Conservation (phyloP, 2,888 invertebrate genomes). For the Lamellibrachia satsuma region DNA sequence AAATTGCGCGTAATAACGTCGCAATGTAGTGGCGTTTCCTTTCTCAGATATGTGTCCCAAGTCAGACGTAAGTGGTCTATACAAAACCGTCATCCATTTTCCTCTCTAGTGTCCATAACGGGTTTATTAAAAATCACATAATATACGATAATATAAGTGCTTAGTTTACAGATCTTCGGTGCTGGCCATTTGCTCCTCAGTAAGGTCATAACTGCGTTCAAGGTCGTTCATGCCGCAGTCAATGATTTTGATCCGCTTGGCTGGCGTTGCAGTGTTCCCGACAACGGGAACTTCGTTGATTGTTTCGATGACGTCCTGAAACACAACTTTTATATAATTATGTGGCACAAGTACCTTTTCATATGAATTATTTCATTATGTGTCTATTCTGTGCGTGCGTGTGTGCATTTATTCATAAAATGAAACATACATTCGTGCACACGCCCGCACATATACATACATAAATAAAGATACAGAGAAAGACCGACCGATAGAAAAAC, state of each 20-base stretch:
- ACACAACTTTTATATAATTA: not conserved
- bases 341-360: too few species aligned
- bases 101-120: not conserved
- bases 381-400: too few species aligned
- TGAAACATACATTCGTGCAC: too few species aligned
- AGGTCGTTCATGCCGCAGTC: constrained; percentile 56
- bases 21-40: not conserved
- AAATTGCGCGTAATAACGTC: not conserved
- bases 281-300: constrained; percentile 55
- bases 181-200: constrained; percentile 46
- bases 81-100: not conserved
- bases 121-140: not conserved
- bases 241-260: constrained; percentile 52
- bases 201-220: constrained; percentile 55
- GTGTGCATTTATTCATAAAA: too few species aligned
- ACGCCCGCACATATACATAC: too few species aligned
- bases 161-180: constrained; percentile 44
- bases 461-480: too few species aligned
- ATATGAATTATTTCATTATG: too few species aligned
- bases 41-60: not conserved
- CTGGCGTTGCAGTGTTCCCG: constrained; percentile 53
- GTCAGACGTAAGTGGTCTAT: not conserved
- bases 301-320: constrained; percentile 44
- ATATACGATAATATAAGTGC: not conserved
- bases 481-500: too few species aligned